Percentiles rank a stretch among this genome's conserved stretches.
phyloP scores from a whole-genome alignment of 2,888 invertebrate species.

The Odontocolon sp. region DNA sequence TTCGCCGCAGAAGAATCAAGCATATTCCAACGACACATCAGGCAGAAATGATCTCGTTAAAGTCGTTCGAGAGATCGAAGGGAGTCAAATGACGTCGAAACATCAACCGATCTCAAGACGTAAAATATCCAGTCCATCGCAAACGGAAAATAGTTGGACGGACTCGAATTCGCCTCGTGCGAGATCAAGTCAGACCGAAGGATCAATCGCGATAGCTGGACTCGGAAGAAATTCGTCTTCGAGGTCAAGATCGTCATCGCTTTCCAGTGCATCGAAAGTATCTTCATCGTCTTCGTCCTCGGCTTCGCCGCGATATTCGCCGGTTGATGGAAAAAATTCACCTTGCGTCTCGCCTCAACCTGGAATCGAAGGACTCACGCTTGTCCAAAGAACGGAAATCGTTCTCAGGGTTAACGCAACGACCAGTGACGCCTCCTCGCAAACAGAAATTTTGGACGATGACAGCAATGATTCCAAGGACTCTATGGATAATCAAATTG shows the following conservation, averaged over 20 bases:
- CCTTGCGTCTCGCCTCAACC: conserved; percentile 76
- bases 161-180: conserved; percentile 61
- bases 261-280: conserved; percentile 63
- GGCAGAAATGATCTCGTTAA: conserved; percentile 21
- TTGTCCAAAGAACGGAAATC: conserved; percentile 85
- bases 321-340: conserved; percentile 68
- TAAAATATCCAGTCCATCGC: conserved; percentile 78
- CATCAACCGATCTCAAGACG: conserved; percentile 47
- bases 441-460: conserved; percentile 81
- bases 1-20: conserved; percentile 42
- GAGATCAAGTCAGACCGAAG: conserved; percentile 63
- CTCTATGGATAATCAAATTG: conserved; percentile 62
- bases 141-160: conserved; percentile 74
- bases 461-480: conserved; percentile 65
- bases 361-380: conserved; percentile 82
- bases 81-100: background rate
- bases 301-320: conserved; percentile 70
- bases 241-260: conserved; percentile 65
- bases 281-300: conserved; percentile 65
- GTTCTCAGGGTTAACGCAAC: conserved; percentile 84
- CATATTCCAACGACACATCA: conserved; percentile 2
- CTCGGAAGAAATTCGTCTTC: conserved; percentile 50
- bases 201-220: conserved; percentile 38
- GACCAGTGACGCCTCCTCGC: conserved; percentile 85
- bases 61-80: conserved; percentile 4